Evolutionary conservation across 2,797 vertebrate genomes (phyloP).

Genomic region (Muraenolepis orangiensis): DNA sequence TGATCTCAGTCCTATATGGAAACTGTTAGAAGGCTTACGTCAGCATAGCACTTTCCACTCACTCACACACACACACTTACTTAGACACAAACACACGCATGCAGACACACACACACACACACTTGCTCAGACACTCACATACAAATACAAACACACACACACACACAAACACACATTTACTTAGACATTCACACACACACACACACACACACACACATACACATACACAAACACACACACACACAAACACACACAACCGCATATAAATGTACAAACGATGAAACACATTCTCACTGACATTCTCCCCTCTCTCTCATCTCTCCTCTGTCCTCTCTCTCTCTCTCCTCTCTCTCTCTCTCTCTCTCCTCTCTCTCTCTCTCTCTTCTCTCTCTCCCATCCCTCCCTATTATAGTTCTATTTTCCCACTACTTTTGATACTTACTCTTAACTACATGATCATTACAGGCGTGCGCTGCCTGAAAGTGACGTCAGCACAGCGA

Average conservation of each 20-base stretch:
- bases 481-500: slow-evolving; percentile 57
- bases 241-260: neutral
- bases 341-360: neutral
- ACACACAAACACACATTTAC: slow-evolving; percentile 13
- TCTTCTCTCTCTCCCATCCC: neutral
- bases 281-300: too few species aligned
- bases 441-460: neutral
- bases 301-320: neutral
- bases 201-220: neutral
- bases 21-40: slow-evolving; percentile 73
- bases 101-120: slow-evolving; percentile 1
- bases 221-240: slow-evolving; percentile 1
- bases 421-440: too few species aligned
- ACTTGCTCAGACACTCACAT: slow-evolving; percentile 29
- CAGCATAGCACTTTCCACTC: slow-evolving; percentile 58
- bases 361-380: neutral
- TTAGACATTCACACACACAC: slow-evolving; percentile 6
- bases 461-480: slow-evolving; percentile 36
- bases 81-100: slow-evolving; percentile 17
- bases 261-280: slow-evolving; percentile 1
- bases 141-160: slow-evolving; percentile 33
- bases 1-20: slow-evolving; percentile 67
- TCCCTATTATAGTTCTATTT: neutral
- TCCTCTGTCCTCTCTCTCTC: neutral
- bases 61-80: slow-evolving; percentile 25